Conservation (phyloP, 2,113 vertebrate species). For the Electrona antarctica region DNA sequence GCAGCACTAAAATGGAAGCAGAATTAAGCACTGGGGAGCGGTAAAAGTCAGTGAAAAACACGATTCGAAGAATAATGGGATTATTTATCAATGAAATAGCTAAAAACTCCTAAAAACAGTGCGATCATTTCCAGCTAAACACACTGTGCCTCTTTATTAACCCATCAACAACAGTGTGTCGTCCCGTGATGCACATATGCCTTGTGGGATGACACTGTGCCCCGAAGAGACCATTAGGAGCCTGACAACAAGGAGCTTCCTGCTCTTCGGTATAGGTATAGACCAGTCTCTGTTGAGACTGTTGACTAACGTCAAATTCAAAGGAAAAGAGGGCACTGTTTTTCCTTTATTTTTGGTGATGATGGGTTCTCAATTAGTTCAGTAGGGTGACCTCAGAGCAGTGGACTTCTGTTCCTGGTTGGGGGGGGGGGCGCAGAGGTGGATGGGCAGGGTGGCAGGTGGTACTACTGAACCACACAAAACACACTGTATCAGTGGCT, state of each 20-base stretch:
- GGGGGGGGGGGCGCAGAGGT: conserved; percentile 29
- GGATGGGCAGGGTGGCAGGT: conserved; percentile 40
- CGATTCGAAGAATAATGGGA: not conserved
- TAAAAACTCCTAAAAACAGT: not conserved
- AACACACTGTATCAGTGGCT: not conserved
- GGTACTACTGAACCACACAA: conserved; percentile 29
- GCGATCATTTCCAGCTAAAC: conserved; percentile 32
- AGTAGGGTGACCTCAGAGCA: conserved; percentile 32
- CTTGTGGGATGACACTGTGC: conserved; percentile 49
- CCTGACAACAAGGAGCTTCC: conserved; percentile 42
- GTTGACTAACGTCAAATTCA: too few relatives aligned
- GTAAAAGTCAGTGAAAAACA: not conserved
- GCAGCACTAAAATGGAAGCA: too few relatives aligned
- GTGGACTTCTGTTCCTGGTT: conserved; percentile 30
- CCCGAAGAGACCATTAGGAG: conserved; percentile 60
- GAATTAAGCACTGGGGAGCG: not conserved
- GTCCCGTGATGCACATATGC: conserved; percentile 40
- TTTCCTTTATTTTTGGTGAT: too few relatives aligned
- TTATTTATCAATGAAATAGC: conserved; percentile 1
- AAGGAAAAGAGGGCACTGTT: too few relatives aligned
- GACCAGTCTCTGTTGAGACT: too few relatives aligned
- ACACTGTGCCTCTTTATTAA: conserved; percentile 1
- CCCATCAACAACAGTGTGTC: conserved; percentile 29
- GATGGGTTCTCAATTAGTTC: too few relatives aligned
- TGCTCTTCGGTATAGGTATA: conserved; percentile 23